Evolutionary conservation across 2,888 invertebrate species (phyloP).

Genomic region (Pyrrhia umbra): DNA sequence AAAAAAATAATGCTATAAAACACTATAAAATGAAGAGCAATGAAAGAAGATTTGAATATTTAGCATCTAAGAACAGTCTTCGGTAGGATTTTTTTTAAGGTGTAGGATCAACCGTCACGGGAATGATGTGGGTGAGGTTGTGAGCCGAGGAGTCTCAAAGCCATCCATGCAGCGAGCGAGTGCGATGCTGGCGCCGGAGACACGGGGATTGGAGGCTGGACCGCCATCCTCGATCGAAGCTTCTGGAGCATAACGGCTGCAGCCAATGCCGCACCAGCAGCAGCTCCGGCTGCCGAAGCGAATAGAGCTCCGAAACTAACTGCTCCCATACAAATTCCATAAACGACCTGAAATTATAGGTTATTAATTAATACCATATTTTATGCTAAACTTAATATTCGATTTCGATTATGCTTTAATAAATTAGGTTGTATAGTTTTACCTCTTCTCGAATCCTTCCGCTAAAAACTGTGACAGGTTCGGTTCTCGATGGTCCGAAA

Average conservation of each 20-base stretch:
- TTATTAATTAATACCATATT: not conserved
- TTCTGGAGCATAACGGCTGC: constrained; percentile 96
- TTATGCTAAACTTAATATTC: not conserved
- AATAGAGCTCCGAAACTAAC: constrained; percentile 97
- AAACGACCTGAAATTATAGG: constrained; percentile 91
- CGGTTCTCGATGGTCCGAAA: constrained; percentile 94
- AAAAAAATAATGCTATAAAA: constrained; percentile 26
- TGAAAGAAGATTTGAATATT: constrained; percentile 49
- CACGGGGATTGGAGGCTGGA: constrained; percentile 82
- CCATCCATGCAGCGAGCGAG: constrained; percentile 94
- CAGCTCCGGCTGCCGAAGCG: constrained; percentile 96
- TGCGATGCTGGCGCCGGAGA: constrained; percentile 90
- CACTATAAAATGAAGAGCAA: constrained; percentile 42
- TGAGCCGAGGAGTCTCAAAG: constrained; percentile 91
- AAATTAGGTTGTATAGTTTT: not conserved
- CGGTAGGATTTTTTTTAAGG: constrained; percentile 55
- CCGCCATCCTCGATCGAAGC: constrained; percentile 93
- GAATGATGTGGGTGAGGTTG: constrained; percentile 79
- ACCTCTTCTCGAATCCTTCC: constrained; percentile 96
- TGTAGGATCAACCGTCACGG: constrained; percentile 75
- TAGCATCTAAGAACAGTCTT: constrained; percentile 71
- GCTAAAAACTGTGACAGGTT: constrained; percentile 96
- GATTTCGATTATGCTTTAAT: no score
- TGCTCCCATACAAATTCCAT: constrained; percentile 97
- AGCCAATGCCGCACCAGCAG: constrained; percentile 96